These are phyloP conservation scores for Eueides isabella DNA, from an alignment of 1,140 invertebrate genomes.

Conservation along the genomic window DNA sequence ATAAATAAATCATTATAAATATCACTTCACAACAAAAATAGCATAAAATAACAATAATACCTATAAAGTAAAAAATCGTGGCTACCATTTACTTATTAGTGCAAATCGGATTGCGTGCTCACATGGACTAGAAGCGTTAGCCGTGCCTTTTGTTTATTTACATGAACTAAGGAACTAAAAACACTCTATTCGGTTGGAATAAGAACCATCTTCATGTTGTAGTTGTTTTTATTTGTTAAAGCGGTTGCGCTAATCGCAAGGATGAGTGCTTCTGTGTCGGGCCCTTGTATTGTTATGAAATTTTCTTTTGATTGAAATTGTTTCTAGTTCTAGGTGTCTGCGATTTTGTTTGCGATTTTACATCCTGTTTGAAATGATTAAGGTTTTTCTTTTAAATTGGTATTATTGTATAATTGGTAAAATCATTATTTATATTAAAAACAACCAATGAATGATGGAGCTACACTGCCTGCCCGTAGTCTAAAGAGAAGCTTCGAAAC, in stretches of 20 bases:
- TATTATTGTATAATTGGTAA: no score
- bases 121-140: conserved; percentile 27
- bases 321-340: neutral
- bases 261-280: conserved; percentile 28
- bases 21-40: neutral
- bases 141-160: conserved; percentile 33
- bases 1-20: neutral
- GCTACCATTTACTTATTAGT: conserved; percentile 58
- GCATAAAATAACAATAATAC: neutral
- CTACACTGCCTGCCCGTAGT: no score
- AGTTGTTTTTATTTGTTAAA: neutral
- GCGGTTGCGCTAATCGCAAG: conserved; percentile 27
- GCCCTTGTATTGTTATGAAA: conserved; percentile 31
- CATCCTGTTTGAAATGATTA: neutral
- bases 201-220: conserved; percentile 14
- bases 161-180: neutral
- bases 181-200: conserved; percentile 14
- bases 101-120: conserved; percentile 58
- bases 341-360: neutral
- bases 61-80: conserved; percentile 21
- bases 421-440: no score
- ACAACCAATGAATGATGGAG: no score
- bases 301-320: conserved; percentile 15
- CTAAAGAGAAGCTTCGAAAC: no score
- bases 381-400: no score